A percentile compares a stretch with the other conserved stretches of the same genome.
These are phyloP conservation scores for Clarias fuscus DNA, from an alignment of 2,797 vertebrate species.

Conservation along the genomic window DNA sequence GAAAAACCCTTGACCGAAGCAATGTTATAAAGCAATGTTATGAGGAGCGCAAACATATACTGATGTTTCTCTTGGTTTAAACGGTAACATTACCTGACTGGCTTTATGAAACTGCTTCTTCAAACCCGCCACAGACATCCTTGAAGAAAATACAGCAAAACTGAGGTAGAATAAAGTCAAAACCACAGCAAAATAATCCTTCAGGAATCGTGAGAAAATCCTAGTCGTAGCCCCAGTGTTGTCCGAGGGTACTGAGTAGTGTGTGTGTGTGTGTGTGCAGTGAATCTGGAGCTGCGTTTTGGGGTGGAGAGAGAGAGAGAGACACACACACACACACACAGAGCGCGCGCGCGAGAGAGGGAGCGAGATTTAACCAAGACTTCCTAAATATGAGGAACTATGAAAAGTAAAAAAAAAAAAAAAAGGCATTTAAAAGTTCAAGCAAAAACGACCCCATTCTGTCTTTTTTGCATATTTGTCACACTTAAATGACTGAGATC, in stretches of 20 bases:
- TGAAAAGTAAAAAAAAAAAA: not conserved
- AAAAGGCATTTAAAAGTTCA: not conserved
- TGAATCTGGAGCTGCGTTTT: not conserved
- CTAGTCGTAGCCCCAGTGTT: not conserved
- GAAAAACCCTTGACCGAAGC: not conserved
- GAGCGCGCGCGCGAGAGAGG: not conserved
- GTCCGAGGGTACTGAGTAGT: not conserved
- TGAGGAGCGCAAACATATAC: not conserved
- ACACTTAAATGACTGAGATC: too few species aligned
- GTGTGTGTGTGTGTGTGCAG: too few species aligned
- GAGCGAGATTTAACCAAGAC: slow-evolving; percentile 62
- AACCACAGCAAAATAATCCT: not conserved
- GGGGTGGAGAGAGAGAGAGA: slow-evolving; percentile 1
- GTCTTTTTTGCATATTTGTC: too few species aligned
- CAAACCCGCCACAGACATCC: slow-evolving; percentile 91
- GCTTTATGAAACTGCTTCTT: slow-evolving; percentile 97
- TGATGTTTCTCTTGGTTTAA: slow-evolving; percentile 54
- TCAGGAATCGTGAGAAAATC: not conserved
- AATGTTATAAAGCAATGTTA: not conserved
- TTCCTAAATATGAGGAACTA: not conserved
- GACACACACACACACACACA: not conserved
- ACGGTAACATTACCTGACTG: slow-evolving; percentile 80
- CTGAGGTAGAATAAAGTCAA: slow-evolving; percentile 16
- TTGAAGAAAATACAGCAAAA: slow-evolving; percentile 34
- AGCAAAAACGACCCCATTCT: too few species aligned